These are phyloP conservation scores for Pteronura brasiliensis DNA, from an alignment of 2,113 vertebrate species.

Conservation along the genomic window DNA sequence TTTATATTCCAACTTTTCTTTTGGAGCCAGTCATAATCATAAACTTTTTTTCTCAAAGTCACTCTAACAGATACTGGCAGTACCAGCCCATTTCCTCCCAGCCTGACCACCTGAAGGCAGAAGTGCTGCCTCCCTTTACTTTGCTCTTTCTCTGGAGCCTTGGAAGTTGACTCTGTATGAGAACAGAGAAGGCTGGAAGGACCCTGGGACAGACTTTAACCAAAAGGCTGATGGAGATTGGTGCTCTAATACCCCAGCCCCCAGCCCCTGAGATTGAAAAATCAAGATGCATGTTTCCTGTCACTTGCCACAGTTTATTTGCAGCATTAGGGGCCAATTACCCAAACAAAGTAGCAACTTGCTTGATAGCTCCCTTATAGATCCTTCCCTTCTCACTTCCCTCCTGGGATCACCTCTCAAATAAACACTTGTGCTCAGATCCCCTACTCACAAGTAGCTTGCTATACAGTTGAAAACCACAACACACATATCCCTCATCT, in stretches of 20 bases:
- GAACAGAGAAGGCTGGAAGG: neutral
- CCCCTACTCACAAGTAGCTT: neutral
- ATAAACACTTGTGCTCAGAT: neutral
- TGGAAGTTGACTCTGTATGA: neutral
- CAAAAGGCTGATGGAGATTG: neutral
- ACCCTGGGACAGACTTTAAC: neutral
- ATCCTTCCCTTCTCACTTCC: neutral
- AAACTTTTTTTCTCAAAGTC: neutral
- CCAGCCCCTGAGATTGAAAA: neutral
- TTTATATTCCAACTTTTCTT: neutral
- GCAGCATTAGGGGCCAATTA: neutral
- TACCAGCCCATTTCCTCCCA: neutral
- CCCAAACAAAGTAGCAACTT: neutral
- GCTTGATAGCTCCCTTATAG: neutral
- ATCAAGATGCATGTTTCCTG: neutral
- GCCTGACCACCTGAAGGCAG: neutral
- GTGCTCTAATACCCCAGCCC: neutral
- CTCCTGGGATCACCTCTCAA: neutral
- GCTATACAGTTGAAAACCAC: neutral
- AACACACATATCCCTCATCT: neutral
- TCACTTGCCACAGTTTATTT: neutral
- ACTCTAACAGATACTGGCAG: neutral
- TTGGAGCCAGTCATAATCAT: neutral
- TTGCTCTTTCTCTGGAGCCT: neutral
- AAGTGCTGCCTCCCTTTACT: neutral